Percentiles rank a stretch among this genome's conserved stretches.
Conservation (phyloP, 2,888 invertebrate genomes). For the Gibbula magus region DNA sequence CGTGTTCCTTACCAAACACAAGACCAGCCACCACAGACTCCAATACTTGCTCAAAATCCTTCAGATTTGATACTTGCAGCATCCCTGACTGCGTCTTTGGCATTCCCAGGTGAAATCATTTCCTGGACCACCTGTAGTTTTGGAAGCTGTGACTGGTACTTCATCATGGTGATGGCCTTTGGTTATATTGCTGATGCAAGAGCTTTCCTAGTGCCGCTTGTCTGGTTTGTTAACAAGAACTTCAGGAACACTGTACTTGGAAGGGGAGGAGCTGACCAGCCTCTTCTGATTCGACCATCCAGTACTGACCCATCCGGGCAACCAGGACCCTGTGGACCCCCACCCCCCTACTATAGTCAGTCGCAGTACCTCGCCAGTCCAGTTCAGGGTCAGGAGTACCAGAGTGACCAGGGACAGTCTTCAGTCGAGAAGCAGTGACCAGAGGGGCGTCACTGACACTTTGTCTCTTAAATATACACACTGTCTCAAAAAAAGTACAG, state of each 20-base stretch:
- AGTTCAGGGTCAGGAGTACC: background rate
- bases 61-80: background rate
- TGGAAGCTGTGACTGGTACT: background rate
- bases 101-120: background rate
- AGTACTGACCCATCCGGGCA: too few species aligned
- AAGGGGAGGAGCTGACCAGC: background rate
- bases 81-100: background rate
- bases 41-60: background rate
- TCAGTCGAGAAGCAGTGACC: too few species aligned
- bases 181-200: background rate
- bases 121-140: background rate
- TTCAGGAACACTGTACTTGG: background rate
- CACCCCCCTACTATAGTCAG: background rate
- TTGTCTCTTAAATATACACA: too few species aligned
- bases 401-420: too few species aligned
- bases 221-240: background rate
- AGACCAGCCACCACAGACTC: background rate
- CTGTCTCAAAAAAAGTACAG: too few species aligned
- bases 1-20: background rate
- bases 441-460: too few species aligned
- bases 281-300: background rate
- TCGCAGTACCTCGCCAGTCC: background rate
- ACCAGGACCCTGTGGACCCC: background rate
- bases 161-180: background rate
- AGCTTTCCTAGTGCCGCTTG: background rate